A percentile compares a stretch with the other conserved stretches of the same genome.
These are phyloP conservation scores for Leptopterna dolabrata DNA, from an alignment of 2,888 invertebrate genomes.

Conservation along the genomic window DNA sequence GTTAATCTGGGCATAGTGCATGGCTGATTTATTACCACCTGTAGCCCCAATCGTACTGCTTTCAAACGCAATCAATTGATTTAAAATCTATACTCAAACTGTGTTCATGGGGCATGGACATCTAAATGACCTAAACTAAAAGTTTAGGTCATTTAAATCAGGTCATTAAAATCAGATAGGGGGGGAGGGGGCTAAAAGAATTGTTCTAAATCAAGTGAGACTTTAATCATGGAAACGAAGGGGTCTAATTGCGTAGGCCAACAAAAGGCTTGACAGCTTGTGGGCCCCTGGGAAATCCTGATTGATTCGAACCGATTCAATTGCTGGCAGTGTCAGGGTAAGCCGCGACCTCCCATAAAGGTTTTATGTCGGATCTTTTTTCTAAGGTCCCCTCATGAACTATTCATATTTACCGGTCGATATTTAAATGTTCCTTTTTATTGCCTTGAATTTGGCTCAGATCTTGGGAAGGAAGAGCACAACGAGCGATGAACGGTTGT, in stretches of 20 bases:
- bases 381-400: not conserved
- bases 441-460: not conserved
- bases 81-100: no score
- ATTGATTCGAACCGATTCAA: slow-evolving; percentile 22
- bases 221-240: not conserved
- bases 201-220: not conserved
- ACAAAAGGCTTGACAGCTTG: not conserved
- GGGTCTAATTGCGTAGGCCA: not conserved
- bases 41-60: no score
- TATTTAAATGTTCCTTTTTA: not conserved
- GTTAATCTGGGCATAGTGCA: no score
- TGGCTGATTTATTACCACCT: no score
- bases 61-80: no score
- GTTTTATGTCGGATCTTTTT: not conserved
- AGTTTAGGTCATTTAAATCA: no score
- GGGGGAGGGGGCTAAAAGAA: not conserved
- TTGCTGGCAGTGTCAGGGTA: not conserved
- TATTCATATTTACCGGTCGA: not conserved
- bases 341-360: not conserved
- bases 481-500: not conserved
- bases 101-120: no score
- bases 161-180: no score
- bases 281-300: not conserved
- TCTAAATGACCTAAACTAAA: no score
- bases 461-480: not conserved